Conservation (phyloP, 2,888 invertebrate species). For the Nomada fabriciana region DNA sequence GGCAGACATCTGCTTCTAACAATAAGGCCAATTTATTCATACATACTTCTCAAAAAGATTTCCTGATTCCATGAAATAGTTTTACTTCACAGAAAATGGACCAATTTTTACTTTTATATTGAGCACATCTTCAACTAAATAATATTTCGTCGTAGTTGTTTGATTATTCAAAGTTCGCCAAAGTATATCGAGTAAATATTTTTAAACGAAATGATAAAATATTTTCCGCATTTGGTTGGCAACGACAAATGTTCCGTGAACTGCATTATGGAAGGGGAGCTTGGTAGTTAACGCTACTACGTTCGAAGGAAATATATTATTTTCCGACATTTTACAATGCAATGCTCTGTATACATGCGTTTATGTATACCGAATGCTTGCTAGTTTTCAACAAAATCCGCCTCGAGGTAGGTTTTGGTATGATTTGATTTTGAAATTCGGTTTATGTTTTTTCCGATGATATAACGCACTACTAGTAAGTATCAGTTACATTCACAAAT, state of each 20-base stretch:
- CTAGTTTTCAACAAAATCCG: neutral
- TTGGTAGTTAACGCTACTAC: no score
- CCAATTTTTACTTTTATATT: no score
- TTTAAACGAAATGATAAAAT: neutral
- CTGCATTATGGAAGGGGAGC: no score
- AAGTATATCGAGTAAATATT: neutral
- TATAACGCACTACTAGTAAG: neutral
- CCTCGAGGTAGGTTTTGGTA: neutral
- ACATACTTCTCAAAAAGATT: no score
- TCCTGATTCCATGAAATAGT: no score
- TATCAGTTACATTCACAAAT: neutral
- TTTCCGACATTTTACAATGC: no score
- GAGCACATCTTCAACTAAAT: neutral
- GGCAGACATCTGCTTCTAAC: no score
- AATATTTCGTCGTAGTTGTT: neutral
- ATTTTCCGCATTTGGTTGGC: neutral
- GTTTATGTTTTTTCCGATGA: neutral
- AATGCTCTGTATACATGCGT: neutral
- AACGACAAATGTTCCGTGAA: no score
- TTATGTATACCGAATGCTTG: neutral
- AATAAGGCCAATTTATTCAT: no score
- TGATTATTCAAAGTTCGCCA: neutral
- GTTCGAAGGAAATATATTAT: neutral
- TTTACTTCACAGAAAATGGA: no score
- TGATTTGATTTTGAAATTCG: neutral